A percentile compares a stretch with the other conserved stretches of the same genome.
Evolutionary conservation across 53 echinoderm and acorn worm genomes (phyloP).

Genomic region (Henricia sp.): DNA sequence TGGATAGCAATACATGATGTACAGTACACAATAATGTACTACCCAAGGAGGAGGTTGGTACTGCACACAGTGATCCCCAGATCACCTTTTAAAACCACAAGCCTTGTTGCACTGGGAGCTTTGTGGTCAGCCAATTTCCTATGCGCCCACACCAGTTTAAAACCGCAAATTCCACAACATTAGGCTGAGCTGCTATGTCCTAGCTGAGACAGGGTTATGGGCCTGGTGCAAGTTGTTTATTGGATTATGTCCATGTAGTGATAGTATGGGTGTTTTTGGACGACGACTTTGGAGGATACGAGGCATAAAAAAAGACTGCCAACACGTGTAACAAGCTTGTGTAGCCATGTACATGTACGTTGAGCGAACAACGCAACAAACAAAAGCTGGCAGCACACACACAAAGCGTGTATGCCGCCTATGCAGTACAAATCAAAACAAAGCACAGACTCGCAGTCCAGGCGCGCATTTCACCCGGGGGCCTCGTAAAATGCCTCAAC

Average conservation of each 20-base stretch:
- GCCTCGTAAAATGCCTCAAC: slow-evolving; percentile 1
- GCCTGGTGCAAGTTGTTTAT: slow-evolving; percentile 10
- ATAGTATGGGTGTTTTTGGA: background rate
- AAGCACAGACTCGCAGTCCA: slow-evolving; percentile 13
- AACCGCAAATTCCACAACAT: slow-evolving; percentile 55
- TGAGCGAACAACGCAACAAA: slow-evolving; percentile 40
- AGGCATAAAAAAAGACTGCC: background rate
- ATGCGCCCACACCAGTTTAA: slow-evolving; percentile 16
- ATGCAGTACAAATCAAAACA: slow-evolving; percentile 60
- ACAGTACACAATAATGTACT: too few relatives aligned
- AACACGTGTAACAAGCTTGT: slow-evolving; percentile 32
- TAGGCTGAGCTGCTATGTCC: background rate
- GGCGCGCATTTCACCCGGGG: slow-evolving; percentile 15
- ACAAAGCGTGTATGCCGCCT: slow-evolving; percentile 55
- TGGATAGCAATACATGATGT: too few relatives aligned
- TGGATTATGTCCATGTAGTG: background rate
- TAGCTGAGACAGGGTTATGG: too few relatives aligned
- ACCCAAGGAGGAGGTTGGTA: too few relatives aligned
- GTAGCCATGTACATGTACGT: background rate
- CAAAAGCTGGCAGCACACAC: slow-evolving; percentile 42
- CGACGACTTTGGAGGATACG: background rate
- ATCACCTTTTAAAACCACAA: slow-evolving; percentile 23
- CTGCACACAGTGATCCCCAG: background rate
- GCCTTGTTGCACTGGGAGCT: slow-evolving; percentile 49
- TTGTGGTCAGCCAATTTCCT: slow-evolving; percentile 52